These are phyloP conservation scores for Agrilus mali DNA, from an alignment of 2,888 invertebrate genomes.

Conservation along the genomic window DNA sequence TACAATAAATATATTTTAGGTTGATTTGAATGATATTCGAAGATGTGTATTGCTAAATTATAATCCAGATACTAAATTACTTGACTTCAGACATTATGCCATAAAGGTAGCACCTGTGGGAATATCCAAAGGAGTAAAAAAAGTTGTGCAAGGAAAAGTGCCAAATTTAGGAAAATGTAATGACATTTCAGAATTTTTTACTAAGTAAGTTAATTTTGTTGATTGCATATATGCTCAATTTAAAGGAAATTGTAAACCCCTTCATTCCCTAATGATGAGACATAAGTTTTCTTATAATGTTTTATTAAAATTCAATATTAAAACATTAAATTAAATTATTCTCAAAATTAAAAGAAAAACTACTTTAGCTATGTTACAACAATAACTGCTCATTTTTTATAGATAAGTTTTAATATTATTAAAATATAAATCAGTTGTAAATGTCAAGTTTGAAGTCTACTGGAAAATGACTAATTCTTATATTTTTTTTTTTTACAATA, in stretches of 20 bases:
- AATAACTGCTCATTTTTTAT: too few species aligned
- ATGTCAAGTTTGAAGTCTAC: too few species aligned
- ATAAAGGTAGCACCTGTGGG: slow-evolving; percentile 87
- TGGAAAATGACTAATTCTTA: too few species aligned
- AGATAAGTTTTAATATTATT: too few species aligned
- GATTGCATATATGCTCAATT: not conserved
- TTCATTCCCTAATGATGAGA: too few species aligned
- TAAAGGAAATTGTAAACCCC: too few species aligned
- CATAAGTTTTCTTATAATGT: too few species aligned
- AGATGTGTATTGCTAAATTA: slow-evolving; percentile 88
- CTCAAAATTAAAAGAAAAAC: too few species aligned
- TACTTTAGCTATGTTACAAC: too few species aligned
- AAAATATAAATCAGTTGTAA: too few species aligned
- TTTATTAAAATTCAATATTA: too few species aligned
- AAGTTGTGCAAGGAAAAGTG: slow-evolving; percentile 80
- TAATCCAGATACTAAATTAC: slow-evolving; percentile 65
- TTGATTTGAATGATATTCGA: slow-evolving; percentile 74
- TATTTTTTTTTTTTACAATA: slow-evolving; percentile 3
- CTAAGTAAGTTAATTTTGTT: slow-evolving; percentile 50
- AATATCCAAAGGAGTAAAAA: slow-evolving; percentile 81
- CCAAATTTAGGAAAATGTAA: slow-evolving; percentile 76
- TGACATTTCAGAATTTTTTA: slow-evolving; percentile 79
- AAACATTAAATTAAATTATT: too few species aligned
- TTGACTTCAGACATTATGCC: slow-evolving; percentile 93
- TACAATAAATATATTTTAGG: slow-evolving; percentile 36